Percentiles rank a stretch among this genome's conserved stretches.
Conservation (phyloP, 2,113 vertebrate species). For the Gymnorhina tibicen region DNA sequence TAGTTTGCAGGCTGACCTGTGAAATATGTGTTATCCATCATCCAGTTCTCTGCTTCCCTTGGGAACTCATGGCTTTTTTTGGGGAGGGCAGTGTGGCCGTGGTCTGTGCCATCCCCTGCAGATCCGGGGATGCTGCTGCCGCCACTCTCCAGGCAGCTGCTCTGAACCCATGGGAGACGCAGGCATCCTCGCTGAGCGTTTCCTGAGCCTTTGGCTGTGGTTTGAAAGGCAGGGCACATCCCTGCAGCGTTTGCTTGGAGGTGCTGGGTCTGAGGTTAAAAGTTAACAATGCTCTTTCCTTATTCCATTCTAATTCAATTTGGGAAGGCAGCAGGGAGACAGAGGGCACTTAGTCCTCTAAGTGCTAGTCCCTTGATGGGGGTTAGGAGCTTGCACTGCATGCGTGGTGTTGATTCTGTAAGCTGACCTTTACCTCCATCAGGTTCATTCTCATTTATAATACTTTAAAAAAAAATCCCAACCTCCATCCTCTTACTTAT, state of each 20-base stretch:
- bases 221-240: not conserved
- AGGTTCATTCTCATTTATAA: slow-evolving; percentile 6
- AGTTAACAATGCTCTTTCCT: slow-evolving; percentile 10
- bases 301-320: slow-evolving; percentile 11
- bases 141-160: not conserved
- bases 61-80: not conserved
- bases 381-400: not conserved
- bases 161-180: not conserved
- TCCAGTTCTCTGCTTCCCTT: not conserved
- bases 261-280: not conserved
- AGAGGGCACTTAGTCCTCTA: slow-evolving; percentile 6
- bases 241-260: not conserved
- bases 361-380: slow-evolving; percentile 3
- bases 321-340: slow-evolving; percentile 13
- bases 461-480: not conserved
- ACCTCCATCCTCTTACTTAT: not conserved
- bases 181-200: rapidly evolving
- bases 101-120: not conserved
- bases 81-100: not conserved
- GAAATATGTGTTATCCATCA: not conserved
- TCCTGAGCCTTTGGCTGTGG: not conserved
- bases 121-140: not conserved
- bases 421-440: slow-evolving; percentile 4
- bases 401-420: not conserved
- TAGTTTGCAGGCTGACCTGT: not conserved